Conservation (phyloP, 2,888 invertebrate species). For the Anarsia innoxiella region DNA sequence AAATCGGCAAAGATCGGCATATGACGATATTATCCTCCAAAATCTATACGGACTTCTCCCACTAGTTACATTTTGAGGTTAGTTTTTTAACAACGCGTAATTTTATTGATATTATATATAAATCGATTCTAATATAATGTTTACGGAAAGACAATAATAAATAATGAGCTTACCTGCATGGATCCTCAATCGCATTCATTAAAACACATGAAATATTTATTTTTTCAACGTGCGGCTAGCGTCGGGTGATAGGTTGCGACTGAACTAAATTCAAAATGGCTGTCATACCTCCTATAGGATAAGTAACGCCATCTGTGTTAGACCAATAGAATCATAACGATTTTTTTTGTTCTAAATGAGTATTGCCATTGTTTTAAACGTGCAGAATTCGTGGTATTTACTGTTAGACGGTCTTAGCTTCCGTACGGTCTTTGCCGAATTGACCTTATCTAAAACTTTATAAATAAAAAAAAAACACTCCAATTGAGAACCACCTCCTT, state of each 20-base stretch:
- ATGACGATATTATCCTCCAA: not conserved
- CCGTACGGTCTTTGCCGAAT: not conserved
- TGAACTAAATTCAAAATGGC: not conserved
- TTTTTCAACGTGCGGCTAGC: not conserved
- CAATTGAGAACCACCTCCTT: too few species aligned
- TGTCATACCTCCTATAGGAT: not conserved
- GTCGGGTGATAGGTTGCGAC: not conserved
- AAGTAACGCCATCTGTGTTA: not conserved
- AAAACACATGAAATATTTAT: not conserved
- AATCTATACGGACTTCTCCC: not conserved
- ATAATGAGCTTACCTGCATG: not conserved
- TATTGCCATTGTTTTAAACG: not conserved
- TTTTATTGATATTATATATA: not conserved
- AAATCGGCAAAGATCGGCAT: not conserved
- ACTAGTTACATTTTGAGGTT: not conserved
- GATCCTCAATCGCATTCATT: not conserved
- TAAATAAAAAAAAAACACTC: too few species aligned
- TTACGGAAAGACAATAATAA: not conserved
- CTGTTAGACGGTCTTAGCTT: not conserved
- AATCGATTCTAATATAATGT: not conserved
- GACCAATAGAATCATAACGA: not conserved
- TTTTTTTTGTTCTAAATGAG: not conserved
- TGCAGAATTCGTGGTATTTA: not conserved
- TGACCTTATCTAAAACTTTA: too few species aligned
- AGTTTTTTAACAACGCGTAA: not conserved